Conservation (phyloP, 64 coral and sea anemone species). For the Stichodactyla helianthus region DNA sequence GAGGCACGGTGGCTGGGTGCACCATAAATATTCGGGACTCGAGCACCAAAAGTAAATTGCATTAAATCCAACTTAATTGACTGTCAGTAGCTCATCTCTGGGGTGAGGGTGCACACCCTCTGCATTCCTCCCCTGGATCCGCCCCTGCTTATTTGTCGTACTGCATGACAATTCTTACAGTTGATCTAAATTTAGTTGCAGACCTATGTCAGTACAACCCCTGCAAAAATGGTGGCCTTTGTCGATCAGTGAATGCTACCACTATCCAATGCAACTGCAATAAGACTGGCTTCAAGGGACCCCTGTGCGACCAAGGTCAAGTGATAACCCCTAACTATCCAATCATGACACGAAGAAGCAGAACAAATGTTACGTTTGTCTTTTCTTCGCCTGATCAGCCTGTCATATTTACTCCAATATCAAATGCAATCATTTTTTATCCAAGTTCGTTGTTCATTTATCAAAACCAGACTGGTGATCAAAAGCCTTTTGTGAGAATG, state of each 20-base stretch:
- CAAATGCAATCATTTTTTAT: conserved; percentile 3
- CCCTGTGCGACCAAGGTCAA: conserved; percentile 21
- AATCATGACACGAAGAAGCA: background rate
- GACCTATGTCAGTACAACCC: conserved; percentile 33
- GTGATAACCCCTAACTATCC: conserved; percentile 27
- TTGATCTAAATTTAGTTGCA: conserved; percentile 19
- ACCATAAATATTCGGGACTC: too few species aligned
- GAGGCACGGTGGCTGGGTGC: too few species aligned
- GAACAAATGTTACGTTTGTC: conserved; percentile 24
- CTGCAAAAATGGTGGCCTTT: conserved; percentile 32
- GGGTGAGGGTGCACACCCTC: too few species aligned
- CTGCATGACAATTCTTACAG: background rate
- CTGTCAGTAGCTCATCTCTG: too few species aligned
- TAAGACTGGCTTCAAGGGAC: conserved; percentile 12
- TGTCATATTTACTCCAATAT: background rate
- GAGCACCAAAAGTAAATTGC: too few species aligned
- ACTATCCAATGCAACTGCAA: conserved; percentile 34
- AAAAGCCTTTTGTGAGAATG: background rate
- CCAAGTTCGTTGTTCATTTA: conserved; percentile 9
- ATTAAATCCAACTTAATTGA: background rate
- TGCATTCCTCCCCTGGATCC: too few species aligned
- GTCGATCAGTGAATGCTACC: conserved; percentile 1
- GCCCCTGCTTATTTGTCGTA: too few species aligned
- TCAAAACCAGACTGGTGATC: background rate
- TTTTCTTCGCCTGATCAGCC: conserved; percentile 16